Percentiles rank a stretch among this genome's conserved stretches.
Evolutionary conservation across 2,113 vertebrate species (phyloP).

Genomic region (Ammodytes dubius): DNA sequence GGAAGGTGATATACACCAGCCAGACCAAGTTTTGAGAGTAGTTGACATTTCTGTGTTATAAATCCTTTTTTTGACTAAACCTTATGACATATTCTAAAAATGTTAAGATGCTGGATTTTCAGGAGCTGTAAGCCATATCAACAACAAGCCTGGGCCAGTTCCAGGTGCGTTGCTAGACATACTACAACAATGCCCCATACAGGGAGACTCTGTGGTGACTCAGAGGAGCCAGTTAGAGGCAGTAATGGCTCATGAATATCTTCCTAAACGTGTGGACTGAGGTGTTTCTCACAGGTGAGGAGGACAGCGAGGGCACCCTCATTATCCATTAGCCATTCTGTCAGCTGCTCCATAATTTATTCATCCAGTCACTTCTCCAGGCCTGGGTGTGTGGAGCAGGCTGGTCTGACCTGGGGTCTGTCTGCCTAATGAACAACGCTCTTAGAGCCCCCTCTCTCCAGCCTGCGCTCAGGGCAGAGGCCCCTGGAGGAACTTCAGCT

Average conservation of each 20-base stretch:
- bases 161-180: too few species aligned
- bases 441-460: slow-evolving; percentile 61
- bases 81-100: too few species aligned
- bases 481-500: slow-evolving; percentile 19
- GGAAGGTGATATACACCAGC: too few species aligned
- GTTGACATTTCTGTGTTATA: too few species aligned
- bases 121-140: too few species aligned
- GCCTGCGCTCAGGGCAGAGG: slow-evolving; percentile 33
- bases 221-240: background rate
- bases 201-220: too few species aligned
- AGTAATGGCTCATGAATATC: slow-evolving; percentile 41
- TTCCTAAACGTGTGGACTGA: slow-evolving; percentile 20
- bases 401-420: slow-evolving; percentile 42
- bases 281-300: slow-evolving; percentile 52
- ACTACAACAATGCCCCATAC: too few species aligned
- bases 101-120: too few species aligned
- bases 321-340: slow-evolving; percentile 48
- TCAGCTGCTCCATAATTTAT: slow-evolving; percentile 60
- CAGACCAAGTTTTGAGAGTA: too few species aligned
- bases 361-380: slow-evolving; percentile 62
- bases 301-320: slow-evolving; percentile 50
- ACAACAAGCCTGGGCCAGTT: too few species aligned
- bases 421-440: slow-evolving; percentile 55
- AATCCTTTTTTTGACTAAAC: too few species aligned
- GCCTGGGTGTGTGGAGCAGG: slow-evolving; percentile 40